These are phyloP conservation scores for Amblyornis subalaris DNA, from an alignment of 2,113 vertebrate species.

Conservation along the genomic window DNA sequence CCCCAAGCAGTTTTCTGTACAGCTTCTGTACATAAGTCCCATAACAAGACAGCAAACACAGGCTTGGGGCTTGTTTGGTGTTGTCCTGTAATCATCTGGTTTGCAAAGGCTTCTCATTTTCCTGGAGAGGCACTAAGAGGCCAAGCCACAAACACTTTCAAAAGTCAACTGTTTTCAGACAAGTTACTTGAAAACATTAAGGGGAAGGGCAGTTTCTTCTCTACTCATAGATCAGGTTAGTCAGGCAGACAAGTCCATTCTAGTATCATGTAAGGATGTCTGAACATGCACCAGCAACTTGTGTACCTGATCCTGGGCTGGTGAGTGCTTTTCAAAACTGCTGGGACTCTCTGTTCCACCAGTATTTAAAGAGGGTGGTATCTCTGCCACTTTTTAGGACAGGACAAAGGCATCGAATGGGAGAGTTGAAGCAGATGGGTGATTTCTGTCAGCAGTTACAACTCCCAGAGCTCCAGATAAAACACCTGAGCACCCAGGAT, in stretches of 20 bases:
- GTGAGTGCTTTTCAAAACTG: background rate
- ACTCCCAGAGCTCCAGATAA: background rate
- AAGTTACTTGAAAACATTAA: background rate
- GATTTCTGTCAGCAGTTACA: background rate
- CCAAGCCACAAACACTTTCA: slow-evolving; percentile 5
- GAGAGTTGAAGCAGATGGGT: background rate
- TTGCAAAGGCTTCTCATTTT: slow-evolving; percentile 3
- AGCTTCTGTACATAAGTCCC: background rate
- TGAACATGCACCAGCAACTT: background rate
- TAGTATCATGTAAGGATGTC: background rate
- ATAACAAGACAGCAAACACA: background rate
- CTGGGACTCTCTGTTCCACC: background rate
- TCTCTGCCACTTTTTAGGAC: background rate
- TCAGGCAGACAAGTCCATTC: slow-evolving; percentile 47
- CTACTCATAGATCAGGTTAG: background rate
- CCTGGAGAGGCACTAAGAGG: background rate
- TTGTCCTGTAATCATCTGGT: background rate
- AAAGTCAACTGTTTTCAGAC: background rate
- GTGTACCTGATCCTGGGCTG: background rate
- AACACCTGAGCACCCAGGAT: background rate
- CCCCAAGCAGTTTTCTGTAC: background rate
- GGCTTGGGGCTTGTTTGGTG: background rate
- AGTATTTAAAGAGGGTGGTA: background rate
- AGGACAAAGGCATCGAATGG: background rate
- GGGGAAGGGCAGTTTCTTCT: slow-evolving; percentile 5